Evolutionary conservation across 2,797 vertebrate genomes (phyloP).

Genomic region (Artibeus jamaicensis): DNA sequence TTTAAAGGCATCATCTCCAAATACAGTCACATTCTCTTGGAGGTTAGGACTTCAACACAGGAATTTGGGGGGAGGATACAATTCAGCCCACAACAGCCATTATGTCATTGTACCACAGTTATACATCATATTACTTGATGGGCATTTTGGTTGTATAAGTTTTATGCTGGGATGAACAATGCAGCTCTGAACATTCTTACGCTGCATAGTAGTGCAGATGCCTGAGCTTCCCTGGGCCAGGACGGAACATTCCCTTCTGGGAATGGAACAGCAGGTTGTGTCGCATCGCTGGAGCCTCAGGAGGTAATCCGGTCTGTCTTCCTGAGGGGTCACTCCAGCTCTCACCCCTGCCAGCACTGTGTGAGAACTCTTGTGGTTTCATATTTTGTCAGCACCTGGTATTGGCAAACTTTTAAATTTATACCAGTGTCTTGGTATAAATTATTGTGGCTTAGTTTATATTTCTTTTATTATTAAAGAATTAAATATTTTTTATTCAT

Average conservation of each 20-base stretch:
- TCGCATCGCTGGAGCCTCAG: neutral
- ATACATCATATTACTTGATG: neutral
- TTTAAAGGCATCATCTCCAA: neutral
- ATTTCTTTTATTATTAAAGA: neutral
- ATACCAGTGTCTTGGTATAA: neutral
- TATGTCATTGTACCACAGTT: neutral
- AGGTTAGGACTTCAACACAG: neutral
- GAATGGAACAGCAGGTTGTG: neutral
- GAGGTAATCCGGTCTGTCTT: neutral
- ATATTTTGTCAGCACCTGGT: neutral
- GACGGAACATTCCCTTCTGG: neutral
- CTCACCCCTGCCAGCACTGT: neutral
- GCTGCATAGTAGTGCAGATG: neutral
- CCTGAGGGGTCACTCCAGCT: neutral
- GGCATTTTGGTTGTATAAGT: neutral
- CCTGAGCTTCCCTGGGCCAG: neutral
- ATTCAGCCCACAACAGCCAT: neutral
- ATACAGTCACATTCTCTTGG: neutral
- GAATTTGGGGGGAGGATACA: neutral
- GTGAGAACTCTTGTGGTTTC: neutral
- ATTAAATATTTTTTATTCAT: neutral
- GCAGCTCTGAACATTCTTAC: neutral
- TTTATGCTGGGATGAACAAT: neutral
- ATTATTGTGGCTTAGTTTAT: neutral
- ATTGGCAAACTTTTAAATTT: neutral